Evolutionary conservation across 92 coral and sea anemone species (phyloP), one percentile per base, ranked within the genome.

Genomic region (Diadumene lineata): DNA sequence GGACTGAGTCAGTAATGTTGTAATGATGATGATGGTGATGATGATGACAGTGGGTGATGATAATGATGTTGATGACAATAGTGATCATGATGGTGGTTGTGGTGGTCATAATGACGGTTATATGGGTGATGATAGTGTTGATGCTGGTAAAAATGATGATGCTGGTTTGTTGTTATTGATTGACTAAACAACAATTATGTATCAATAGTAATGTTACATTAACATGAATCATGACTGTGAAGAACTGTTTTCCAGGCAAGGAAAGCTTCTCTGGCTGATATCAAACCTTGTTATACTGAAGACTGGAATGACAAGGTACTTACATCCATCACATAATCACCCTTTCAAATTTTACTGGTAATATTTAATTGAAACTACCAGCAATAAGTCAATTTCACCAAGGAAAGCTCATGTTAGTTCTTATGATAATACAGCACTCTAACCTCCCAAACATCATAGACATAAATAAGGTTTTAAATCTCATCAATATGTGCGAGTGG

Each of bases 261-360:
- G 30, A 78, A 56, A 31, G 61, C 88, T n/a, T 73, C 72, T 34
- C 66, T 96, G 28, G 96, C 78, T 19, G 97, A 83, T 28, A 21
- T 89, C 2, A 84, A 92, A 32, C 97, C 96, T n/a, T 68, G 31
- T 34, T 82, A 65, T 10, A 67, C 66, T 22, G 63, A 71, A 17
- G 92, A 81, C 8, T 96, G 99, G 99, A 60, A 66, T 21, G 77
- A 84, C 22, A 86, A 92, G 92, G 97, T 88, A 22, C n/a, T n/a
- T 31, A 70, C 23, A 30, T 11, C 23, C 0, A 9, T 15, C 32
- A 63, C 19, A 8, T 19, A 64, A 64, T 61, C 48, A 61, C 32
- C 22, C 13, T 24, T 15, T 61, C 29, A 9, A 11, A 23, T 1
- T 60, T 17, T 17, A 31, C 31, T 13, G 15, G n/a, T n/a, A n/a